A percentile compares a stretch with the other conserved stretches of the same genome.
These are phyloP conservation scores for Hartigia nigra DNA, from an alignment of 2,888 invertebrate species.

Conservation along the genomic window DNA sequence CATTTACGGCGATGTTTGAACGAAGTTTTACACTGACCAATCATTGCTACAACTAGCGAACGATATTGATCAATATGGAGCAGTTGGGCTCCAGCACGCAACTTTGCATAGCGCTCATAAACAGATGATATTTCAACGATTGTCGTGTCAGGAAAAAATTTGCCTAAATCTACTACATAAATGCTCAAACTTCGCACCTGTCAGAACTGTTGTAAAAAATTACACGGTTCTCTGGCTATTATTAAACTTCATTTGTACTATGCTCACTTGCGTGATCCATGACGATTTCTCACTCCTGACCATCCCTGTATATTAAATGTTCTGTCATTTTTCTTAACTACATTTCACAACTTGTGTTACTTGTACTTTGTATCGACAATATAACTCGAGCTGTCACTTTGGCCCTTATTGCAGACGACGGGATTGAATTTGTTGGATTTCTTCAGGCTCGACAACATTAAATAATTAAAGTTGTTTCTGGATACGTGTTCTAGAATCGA, in stretches of 20 bases:
- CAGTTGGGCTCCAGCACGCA: slow-evolving; percentile 12
- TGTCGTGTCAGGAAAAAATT: neutral
- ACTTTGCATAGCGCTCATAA: slow-evolving; percentile 11
- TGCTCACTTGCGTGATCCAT: neutral
- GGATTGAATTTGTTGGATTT: slow-evolving; percentile 19
- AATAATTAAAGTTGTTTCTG: neutral
- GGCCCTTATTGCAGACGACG: slow-evolving; percentile 34
- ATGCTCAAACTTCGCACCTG: neutral
- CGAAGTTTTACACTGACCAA: slow-evolving; percentile 26
- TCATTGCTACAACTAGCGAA: slow-evolving; percentile 25
- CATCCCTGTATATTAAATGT: neutral
- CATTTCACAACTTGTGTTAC: neutral
- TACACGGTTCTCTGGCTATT: neutral
- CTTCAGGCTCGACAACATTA: slow-evolving; percentile 22
- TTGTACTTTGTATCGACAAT: neutral
- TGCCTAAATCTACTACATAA: neutral
- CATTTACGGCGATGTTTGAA: neutral
- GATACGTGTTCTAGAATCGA: neutral
- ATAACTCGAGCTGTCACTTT: slow-evolving; percentile 34
- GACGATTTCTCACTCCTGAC: neutral
- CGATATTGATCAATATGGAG: slow-evolving; percentile 37
- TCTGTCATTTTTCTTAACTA: neutral
- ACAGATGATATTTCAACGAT: neutral
- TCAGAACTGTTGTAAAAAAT: neutral
- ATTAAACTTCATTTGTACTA: neutral